Base-by-base conservation (phyloP, 2,888 invertebrate species). In the Torymus texanus region DNA sequence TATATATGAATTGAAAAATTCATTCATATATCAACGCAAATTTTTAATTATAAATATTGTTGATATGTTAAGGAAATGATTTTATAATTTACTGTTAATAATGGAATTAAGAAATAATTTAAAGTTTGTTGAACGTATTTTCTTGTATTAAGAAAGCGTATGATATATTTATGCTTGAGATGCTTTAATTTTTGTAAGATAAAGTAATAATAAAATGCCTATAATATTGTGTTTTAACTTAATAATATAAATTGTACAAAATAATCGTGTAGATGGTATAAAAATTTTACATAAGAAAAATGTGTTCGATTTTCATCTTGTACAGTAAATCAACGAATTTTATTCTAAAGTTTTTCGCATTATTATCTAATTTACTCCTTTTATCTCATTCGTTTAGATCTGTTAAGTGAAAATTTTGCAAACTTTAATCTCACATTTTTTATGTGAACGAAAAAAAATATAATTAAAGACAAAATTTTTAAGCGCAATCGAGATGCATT, bases 221-320 rank as follows among this genome's bases (percentile, higher is more conserved):
- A 61, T 61, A 56, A 58, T 41, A 41, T 72, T 76, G 68, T 29
- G 58, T 80, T 29, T 58, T 21, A 66, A 67, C n/a, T 73, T 41
- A 21, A 66, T 66, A 72, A 21, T 5, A 75, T 70, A 10, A 66
- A 74, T 56, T 81, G 81, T 81, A 81, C 72, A 79, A 70, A 78
- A 68, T 73, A 73, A 76, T 73, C 50, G 16, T 68, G 75, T 75
- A 72, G 72, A 63, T 73, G 72, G 16, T 76, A 78, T 76, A 59
- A 65, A 73, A 73, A 73, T 81, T 76, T 75, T 53, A 73, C 74
- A 67, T 62, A 74, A 78, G 51, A 53, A 67, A 70, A 76, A 79
- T 76, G 76, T 74, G 81, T 81, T 81, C 81, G 79, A 81, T 81
- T 76, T 63, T 73, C 70, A 81, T 81, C 75, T 79, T 76, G 74